Base-by-base conservation (phyloP, 2,888 invertebrate genomes). In the Deilephila porcellus region DNA sequence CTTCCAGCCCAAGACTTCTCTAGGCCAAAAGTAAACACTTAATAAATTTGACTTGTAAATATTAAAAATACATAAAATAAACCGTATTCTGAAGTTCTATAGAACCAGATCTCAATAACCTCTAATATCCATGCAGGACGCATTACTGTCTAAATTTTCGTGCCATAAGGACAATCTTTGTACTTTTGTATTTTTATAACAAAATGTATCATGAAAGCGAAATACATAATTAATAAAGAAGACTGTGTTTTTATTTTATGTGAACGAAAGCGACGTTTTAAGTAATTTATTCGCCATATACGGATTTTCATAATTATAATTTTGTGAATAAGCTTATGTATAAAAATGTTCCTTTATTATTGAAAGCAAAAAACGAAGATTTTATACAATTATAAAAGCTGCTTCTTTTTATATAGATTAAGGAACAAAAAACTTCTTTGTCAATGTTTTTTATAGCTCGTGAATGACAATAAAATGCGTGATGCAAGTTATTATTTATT, bases 1-100 rank as follows among this genome's bases (percentile, higher is more conserved):
- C 60, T 96, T 95, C 95, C 95, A 95, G 81, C 95, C 95, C 72
- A 93, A 94, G 78, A 95, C 95, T 62, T 93, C 93, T 74, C 89
- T 95, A 78, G 91, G 95, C 81, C 95, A 95, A 78, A 86, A 88
- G 75, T 83, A 84, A 80, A 79, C 70, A 45, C 70, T n/a, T 7
- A 20, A 52, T 20, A 25, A 72, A 62, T 34, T 14, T 8, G 25
- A 20, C 29, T 71, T 80, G 78, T 82, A 79, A 78, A 83, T 85
- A 83, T 80, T 79, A 76, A 85, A 25, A 67, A 52, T 67, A 45
- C 85, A 78, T 83, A 76, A 64, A 56, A 25, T 67, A 59, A 71
- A 73, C 73, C 74, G 45, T 64, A 62, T 67, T 67, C 64, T 67
- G 67, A 52, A 67, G 67, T 52, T 67, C 45, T 52, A 64, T 62